These are phyloP conservation scores for Nomada ruficornis DNA, from an alignment of 2,888 invertebrate genomes.

Conservation along the genomic window DNA sequence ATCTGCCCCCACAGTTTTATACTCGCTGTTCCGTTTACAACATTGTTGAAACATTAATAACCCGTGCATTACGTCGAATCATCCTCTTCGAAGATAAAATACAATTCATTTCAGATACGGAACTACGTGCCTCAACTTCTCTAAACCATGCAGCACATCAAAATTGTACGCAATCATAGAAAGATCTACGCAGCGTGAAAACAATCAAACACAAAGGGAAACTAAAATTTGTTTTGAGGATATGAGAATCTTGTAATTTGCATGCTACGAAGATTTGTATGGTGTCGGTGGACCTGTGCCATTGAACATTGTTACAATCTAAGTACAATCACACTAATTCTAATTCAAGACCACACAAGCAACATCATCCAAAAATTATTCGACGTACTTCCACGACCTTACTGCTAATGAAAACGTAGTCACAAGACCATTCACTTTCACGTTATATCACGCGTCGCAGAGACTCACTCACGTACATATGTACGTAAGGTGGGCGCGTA, in stretches of 20 bases:
- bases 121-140: neutral
- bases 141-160: neutral
- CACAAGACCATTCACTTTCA: constrained; percentile 63
- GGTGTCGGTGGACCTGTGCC: neutral
- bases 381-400: constrained; percentile 61
- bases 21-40: neutral
- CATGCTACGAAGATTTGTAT: neutral
- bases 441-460: constrained; percentile 34
- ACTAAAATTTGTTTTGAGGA: neutral
- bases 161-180: neutral
- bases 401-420: constrained; percentile 28
- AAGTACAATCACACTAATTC: neutral
- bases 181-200: neutral
- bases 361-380: neutral
- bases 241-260: neutral
- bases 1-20: neutral
- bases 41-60: constrained; percentile 22
- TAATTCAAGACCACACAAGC: neutral
- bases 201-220: neutral
- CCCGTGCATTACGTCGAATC: neutral
- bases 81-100: constrained; percentile 5
- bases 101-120: neutral
- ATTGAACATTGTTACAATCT: neutral
- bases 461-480: constrained; percentile 41
- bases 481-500: constrained; percentile 45